phyloP scores from a whole-genome alignment of 2,113 vertebrate genomes.

The Hippocampus guttulatus region DNA sequence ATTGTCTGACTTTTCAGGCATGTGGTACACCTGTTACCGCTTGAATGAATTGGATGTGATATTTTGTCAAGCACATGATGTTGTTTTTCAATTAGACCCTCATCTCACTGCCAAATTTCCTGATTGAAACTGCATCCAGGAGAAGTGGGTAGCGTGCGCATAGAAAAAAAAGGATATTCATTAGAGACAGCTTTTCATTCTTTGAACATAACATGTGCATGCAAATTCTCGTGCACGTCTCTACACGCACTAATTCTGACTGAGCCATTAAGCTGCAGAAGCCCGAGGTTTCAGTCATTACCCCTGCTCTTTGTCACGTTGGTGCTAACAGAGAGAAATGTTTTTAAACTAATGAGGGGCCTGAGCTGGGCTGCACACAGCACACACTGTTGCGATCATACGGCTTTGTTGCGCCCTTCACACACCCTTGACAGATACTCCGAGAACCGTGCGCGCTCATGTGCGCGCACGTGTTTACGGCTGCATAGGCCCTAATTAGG shows the following conservation, averaged over 20 bases:
- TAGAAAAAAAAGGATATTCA: neutral
- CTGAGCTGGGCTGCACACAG: constrained; percentile 28
- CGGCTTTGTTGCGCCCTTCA: constrained; percentile 46
- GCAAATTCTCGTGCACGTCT: neutral
- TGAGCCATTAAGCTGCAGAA: constrained; percentile 15
- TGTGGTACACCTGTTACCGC: neutral
- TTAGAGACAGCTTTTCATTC: constrained; percentile 2
- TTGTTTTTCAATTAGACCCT: neutral
- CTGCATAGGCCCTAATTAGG: constrained; percentile 46
- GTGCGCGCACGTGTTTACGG: constrained; percentile 3
- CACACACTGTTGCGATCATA: constrained; percentile 27
- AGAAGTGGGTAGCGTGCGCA: neutral
- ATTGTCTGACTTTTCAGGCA: neutral
- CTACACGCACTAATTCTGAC: constrained; percentile 3
- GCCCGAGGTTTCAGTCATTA: constrained; percentile 28
- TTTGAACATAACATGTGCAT: constrained; percentile 11
- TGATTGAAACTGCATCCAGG: neutral
- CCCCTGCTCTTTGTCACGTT: constrained; percentile 28
- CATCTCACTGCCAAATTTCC: neutral
- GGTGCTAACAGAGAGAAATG: constrained; percentile 33
- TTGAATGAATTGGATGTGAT: neutral
- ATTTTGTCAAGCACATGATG: neutral
- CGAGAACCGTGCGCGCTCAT: constrained; percentile 18
- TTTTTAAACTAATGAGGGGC: constrained; percentile 47
- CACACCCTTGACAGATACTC: constrained; percentile 44